Percentiles rank a stretch among this genome's conserved stretches.
Conservation (phyloP, 53 echinoderm and acorn worm species). For the Stichopus horrens region DNA sequence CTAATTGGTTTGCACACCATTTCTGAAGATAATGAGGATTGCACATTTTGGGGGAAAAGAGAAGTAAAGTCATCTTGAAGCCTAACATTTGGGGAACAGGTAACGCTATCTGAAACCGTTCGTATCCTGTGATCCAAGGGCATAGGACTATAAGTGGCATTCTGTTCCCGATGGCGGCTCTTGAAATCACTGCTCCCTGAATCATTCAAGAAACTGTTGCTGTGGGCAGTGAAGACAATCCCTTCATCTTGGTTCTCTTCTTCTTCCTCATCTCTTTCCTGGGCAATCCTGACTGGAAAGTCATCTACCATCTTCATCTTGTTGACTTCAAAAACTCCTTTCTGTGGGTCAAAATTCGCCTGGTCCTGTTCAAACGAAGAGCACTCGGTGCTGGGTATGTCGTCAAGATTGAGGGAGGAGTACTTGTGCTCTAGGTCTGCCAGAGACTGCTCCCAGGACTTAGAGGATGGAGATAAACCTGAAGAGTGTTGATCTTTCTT, state of each 20-base stretch:
- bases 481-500: background rate
- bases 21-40: conserved; percentile 32
- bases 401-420: conserved; percentile 34
- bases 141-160: conserved; percentile 9
- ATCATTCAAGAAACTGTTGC: background rate
- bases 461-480: background rate
- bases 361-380: conserved; percentile 34
- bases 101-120: conserved; percentile 48
- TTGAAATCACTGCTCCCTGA: background rate
- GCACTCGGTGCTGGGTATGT: conserved; percentile 42
- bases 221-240: conserved; percentile 18
- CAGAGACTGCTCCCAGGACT: conserved; percentile 31
- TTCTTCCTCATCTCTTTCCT: background rate
- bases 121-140: conserved; percentile 37
- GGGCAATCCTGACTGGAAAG: background rate
- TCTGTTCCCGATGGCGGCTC: background rate
- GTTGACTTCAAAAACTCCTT: conserved; percentile 25
- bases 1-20: conserved; percentile 16
- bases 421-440: conserved; percentile 38
- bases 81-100: conserved; percentile 31
- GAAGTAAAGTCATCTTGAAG: background rate
- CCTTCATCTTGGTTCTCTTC: conserved; percentile 6
- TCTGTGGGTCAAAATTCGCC: conserved; percentile 21
- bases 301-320: background rate
- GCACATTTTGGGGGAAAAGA: conserved; percentile 17